Evolutionary conservation across 2,113 vertebrate genomes (phyloP).

Genomic region (Puma concolor): DNA sequence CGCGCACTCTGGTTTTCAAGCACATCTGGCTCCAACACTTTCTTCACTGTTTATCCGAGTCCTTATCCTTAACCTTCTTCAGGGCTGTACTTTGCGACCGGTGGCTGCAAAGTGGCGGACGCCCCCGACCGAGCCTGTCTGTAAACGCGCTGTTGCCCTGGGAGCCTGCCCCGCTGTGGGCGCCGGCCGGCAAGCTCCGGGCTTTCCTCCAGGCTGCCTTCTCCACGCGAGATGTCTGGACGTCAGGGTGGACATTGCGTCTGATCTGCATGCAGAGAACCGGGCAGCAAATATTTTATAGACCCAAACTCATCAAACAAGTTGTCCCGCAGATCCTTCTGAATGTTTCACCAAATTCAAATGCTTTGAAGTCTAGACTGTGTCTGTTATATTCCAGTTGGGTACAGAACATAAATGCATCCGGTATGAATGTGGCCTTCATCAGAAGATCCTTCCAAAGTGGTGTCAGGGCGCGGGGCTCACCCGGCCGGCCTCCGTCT

Average conservation of each 20-base stretch:
- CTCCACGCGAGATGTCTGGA: neutral
- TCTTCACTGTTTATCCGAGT: neutral
- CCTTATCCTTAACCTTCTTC: neutral
- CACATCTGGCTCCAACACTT: neutral
- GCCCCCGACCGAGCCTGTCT: neutral
- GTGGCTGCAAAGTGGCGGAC: neutral
- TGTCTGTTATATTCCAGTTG: neutral
- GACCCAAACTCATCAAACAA: neutral
- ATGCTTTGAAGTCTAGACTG: neutral
- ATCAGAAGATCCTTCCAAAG: neutral
- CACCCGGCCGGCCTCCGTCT: neutral
- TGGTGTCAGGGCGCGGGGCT: neutral
- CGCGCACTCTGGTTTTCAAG: neutral
- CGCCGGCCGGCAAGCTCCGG: no score
- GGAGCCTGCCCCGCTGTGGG: neutral
- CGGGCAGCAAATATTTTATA: neutral
- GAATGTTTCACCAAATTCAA: slow-evolving; percentile 18
- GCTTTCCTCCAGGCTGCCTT: neutral
- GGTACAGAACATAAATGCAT: slow-evolving; percentile 11
- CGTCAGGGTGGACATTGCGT: neutral
- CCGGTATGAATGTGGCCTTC: slow-evolving; percentile 24
- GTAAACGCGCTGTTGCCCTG: no score
- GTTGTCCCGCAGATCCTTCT: neutral
- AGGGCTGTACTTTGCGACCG: neutral
- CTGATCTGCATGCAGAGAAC: neutral